Conservation (phyloP, 1,140 invertebrate species). For the Trichomalopsis sarcophagae region DNA sequence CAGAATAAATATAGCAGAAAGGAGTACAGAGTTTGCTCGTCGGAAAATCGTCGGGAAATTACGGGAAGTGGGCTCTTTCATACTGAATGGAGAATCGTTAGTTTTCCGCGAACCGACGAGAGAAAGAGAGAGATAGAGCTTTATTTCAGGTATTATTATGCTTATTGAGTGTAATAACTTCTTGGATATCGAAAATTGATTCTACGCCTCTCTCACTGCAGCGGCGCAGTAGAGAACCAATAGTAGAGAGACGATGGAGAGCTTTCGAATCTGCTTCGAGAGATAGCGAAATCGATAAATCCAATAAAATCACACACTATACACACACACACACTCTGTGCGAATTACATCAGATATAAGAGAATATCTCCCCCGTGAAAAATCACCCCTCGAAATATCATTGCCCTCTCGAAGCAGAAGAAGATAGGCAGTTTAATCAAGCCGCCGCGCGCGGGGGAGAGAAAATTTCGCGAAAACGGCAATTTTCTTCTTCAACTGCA, state of each 20-base stretch:
- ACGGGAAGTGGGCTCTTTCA: background rate
- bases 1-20: background rate
- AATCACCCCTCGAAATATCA: constrained; percentile 4
- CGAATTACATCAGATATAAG: background rate
- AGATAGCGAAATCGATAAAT: background rate
- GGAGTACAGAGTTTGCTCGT: background rate
- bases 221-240: too few relatives aligned
- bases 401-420: background rate
- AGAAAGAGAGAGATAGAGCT: background rate
- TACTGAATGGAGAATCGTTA: background rate
- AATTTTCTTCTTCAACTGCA: constrained; percentile 36
- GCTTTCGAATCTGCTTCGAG: background rate
- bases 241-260: too few relatives aligned
- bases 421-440: constrained; percentile 23
- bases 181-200: background rate
- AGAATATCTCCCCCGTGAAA: background rate
- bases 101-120: background rate
- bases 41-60: background rate
- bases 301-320: background rate
- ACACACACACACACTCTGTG: background rate
- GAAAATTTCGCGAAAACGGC: constrained; percentile 44
- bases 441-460: too few relatives aligned
- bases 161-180: background rate
- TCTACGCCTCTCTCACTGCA: background rate
- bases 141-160: background rate